phyloP scores from a whole-genome alignment of 92 coral and sea anemone species.

The Paramuricea clavata region DNA sequence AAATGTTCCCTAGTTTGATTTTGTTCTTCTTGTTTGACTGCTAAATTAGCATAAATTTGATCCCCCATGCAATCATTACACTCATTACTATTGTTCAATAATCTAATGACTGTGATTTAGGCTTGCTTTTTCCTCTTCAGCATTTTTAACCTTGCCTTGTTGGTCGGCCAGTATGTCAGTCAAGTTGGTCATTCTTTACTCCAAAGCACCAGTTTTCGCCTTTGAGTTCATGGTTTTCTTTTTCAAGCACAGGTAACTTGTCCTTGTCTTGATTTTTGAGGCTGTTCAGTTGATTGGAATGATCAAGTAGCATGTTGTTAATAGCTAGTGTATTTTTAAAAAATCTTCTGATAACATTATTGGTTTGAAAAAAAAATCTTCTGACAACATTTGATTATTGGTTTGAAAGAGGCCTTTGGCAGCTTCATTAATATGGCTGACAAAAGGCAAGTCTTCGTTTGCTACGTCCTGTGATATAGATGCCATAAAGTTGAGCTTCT shows the following conservation, averaged over 20 bases:
- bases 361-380: too few species aligned
- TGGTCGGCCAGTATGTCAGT: background rate
- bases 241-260: background rate
- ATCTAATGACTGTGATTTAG: background rate
- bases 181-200: background rate
- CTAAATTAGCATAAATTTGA: background rate
- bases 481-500: too few species aligned
- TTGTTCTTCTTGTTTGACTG: background rate
- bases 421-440: too few species aligned
- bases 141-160: background rate
- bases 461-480: too few species aligned
- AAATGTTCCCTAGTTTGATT: background rate
- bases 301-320: background rate
- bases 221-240: background rate
- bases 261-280: background rate
- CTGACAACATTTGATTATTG: too few species aligned
- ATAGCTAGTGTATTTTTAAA: too few species aligned
- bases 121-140: background rate
- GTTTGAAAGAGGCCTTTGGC: too few species aligned
- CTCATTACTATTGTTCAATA: background rate
- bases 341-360: too few species aligned
- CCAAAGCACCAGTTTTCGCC: background rate
- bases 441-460: too few species aligned
- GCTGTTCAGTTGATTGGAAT: background rate
- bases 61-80: background rate